Evolutionary conservation across 2,888 invertebrate species (phyloP).

Genomic region (Peribatodes rhomboidaria): DNA sequence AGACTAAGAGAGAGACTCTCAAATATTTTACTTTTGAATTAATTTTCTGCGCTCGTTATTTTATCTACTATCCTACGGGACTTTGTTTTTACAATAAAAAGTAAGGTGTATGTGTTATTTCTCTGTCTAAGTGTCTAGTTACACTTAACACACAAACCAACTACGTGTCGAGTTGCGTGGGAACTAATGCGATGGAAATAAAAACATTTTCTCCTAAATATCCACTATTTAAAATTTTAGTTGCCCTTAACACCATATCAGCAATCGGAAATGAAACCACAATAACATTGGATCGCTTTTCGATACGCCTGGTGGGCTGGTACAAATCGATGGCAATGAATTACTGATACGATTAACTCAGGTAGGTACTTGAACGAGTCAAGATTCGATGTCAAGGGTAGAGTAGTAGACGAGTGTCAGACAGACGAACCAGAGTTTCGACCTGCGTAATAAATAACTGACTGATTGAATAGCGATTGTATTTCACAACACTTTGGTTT

Average conservation of each 20-base stretch:
- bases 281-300: slow-evolving; percentile 10
- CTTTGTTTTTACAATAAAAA: background rate
- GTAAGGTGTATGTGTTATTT: background rate
- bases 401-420: slow-evolving; percentile 54
- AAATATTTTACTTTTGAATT: background rate
- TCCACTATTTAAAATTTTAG: background rate
- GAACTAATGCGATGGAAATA: no score
- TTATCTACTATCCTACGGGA: background rate
- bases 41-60: background rate
- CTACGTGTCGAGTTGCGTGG: no score
- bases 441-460: slow-evolving; percentile 26
- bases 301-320: slow-evolving; percentile 13
- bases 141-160: no score
- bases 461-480: background rate
- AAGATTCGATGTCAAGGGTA: slow-evolving; percentile 52
- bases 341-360: slow-evolving; percentile 13
- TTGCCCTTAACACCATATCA: background rate
- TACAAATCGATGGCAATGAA: slow-evolving; percentile 11
- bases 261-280: background rate
- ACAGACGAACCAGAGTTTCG: slow-evolving; percentile 39
- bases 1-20: no score
- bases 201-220: no score
- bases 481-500: background rate
- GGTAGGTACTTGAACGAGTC: slow-evolving; percentile 44
- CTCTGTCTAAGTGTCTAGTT: no score